Base-by-base conservation (phyloP, 1,140 invertebrate species). In the Mamestra configurata region DNA sequence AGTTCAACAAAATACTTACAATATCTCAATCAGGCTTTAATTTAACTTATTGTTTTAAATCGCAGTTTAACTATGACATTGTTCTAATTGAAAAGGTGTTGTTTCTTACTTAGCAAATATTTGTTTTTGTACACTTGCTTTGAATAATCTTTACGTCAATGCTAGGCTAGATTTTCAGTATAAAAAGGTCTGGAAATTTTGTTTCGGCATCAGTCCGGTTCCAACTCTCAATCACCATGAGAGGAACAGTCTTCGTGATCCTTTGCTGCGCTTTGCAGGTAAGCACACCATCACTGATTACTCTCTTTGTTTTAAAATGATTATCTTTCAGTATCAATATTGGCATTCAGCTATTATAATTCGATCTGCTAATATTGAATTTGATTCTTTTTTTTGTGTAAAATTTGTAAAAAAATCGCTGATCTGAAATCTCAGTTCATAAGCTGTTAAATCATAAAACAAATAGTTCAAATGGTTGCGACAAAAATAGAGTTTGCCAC, bases 221-320 rank as follows among this genome's bases (percentile, higher is more conserved):
- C 76, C 91, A 89, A 87, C 92, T 94, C 92, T 94, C 92, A 88
- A 31, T 31, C 53, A 92, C 81, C 59, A 94, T 94, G 92, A 93
- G 92, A 90, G 92, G 82, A 40, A 86, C 83, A 88, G 83, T 90
- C 92, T 90, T 93, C 77, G 91, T 93, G 92, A 94, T 94, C 92
- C 85, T 94, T 87, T 92, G 85, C 92, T 91, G 89, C 83, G 90
- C 89, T 84, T 84, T 94, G 84, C 92, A 93, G 91, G 92, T 94
- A 57, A 94, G 91, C 77, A 22, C 31, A 43, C 40, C 40, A 43
- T 27, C 20, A n/a, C 18, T 11, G n/a, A 46, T 71, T 18, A 20
- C 11, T 53, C 1, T 53, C 6, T 51, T 15, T 51, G n/a, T 7
- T 51, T 20, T 51, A 11, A 43, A 43, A 37, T 37, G 10, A 37